Conservation (phyloP, 1,140 invertebrate genomes). For the Bombus difficillimus region DNA sequence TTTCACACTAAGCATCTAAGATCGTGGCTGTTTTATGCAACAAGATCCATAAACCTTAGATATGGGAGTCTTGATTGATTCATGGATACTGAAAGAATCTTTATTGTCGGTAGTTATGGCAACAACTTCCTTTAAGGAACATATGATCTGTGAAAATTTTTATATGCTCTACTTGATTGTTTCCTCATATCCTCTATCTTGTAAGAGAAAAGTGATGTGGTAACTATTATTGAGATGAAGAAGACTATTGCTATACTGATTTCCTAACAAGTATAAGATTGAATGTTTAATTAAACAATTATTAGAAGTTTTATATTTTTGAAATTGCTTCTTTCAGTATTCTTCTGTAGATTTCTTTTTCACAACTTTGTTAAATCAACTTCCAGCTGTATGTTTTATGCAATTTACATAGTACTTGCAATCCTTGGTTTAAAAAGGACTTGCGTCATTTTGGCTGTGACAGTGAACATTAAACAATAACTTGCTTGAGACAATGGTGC, state of each 20-base stretch:
- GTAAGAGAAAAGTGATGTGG: background rate
- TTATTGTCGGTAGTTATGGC: background rate
- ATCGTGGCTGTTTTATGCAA: background rate
- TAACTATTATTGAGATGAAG: background rate
- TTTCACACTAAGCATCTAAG: too few species aligned
- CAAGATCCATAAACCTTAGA: background rate
- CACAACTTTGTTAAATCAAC: background rate
- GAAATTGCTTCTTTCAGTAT: background rate
- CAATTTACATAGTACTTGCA: conserved; percentile 23
- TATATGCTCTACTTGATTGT: background rate
- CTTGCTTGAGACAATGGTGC: conserved; percentile 21
- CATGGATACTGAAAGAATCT: background rate
- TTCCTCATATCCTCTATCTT: background rate
- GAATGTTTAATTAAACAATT: too few species aligned
- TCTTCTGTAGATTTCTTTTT: background rate
- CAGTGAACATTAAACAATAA: conserved; percentile 45
- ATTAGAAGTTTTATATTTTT: too few species aligned
- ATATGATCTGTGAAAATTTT: background rate
- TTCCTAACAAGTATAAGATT: background rate
- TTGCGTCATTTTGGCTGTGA: conserved; percentile 44
- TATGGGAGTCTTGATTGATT: background rate
- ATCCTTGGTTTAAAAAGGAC: conserved; percentile 22
- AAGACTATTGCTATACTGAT: background rate
- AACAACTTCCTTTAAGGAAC: background rate
- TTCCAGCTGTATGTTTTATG: background rate